phyloP scores from a whole-genome alignment of 2,797 vertebrate genomes.

The Coreius guichenoti region DNA sequence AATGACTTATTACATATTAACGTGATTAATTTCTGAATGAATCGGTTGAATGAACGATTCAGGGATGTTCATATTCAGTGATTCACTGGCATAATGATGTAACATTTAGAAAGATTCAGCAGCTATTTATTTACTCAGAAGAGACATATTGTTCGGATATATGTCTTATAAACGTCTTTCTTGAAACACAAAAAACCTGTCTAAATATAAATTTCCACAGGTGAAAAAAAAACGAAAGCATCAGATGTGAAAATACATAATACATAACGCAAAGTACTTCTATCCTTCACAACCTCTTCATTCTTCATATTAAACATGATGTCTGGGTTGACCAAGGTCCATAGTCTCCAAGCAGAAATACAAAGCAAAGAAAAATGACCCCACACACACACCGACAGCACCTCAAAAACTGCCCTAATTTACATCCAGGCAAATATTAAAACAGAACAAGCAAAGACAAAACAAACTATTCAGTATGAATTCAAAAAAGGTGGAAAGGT shows the following conservation, averaged over 20 bases:
- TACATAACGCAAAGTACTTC: neutral
- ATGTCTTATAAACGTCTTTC: neutral
- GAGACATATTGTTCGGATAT: neutral
- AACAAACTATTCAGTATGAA: conserved; percentile 45
- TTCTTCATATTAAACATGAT: conserved; percentile 1
- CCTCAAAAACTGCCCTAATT: conserved; percentile 24
- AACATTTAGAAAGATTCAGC: neutral
- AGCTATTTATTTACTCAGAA: neutral
- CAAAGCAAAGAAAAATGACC: conserved; percentile 19
- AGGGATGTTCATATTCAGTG: neutral
- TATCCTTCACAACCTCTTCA: neutral
- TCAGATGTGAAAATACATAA: neutral
- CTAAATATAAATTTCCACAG: neutral
- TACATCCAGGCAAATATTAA: conserved; percentile 46
- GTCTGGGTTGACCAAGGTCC: neutral
- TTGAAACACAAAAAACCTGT: neutral
- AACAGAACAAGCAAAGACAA: conserved; percentile 54
- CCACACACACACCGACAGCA: neutral
- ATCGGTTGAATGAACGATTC: neutral
- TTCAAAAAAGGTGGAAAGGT: conserved; percentile 50
- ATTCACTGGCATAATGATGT: neutral
- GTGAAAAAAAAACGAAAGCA: neutral
- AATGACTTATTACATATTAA: neutral
- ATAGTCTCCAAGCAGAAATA: neutral
- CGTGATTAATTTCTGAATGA: neutral